A percentile compares a stretch with the other conserved stretches of the same genome.
These are phyloP conservation scores for Gryon sp. DNA, from an alignment of 1,140 invertebrate species.

Conservation along the genomic window DNA sequence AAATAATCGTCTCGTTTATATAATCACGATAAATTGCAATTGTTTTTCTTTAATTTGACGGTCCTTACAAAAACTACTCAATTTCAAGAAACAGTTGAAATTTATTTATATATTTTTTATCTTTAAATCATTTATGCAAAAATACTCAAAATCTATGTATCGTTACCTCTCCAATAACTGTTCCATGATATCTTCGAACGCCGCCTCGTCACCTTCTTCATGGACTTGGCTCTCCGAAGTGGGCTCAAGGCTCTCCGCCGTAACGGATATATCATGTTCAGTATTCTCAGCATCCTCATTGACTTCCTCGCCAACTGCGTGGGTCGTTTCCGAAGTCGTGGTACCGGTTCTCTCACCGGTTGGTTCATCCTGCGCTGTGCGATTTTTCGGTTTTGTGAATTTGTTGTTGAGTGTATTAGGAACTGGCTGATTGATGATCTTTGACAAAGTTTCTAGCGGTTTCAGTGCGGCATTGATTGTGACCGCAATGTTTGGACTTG, in stretches of 20 bases:
- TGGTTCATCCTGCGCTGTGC: slow-evolving; percentile 73
- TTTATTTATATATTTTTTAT: no score
- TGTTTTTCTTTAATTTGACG: no score
- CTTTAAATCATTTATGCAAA: no score
- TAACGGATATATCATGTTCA: slow-evolving; percentile 83
- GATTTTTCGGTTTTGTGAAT: slow-evolving; percentile 78
- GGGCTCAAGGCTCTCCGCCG: slow-evolving; percentile 81
- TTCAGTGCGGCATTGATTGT: slow-evolving; percentile 91
- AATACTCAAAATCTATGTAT: slow-evolving; percentile 11
- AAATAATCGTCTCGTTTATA: neutral
- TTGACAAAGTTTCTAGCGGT: slow-evolving; percentile 89
- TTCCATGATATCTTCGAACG: slow-evolving; percentile 86
- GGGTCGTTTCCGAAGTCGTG: slow-evolving; percentile 80
- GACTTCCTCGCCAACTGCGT: slow-evolving; percentile 83
- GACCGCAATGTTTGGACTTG: slow-evolving; percentile 88
- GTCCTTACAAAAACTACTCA: no score
- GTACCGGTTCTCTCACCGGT: slow-evolving; percentile 78
- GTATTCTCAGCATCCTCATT: slow-evolving; percentile 85
- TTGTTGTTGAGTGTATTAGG: slow-evolving; percentile 78
- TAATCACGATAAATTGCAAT: neutral
- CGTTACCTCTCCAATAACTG: slow-evolving; percentile 83
- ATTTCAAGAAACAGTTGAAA: no score
- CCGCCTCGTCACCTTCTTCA: slow-evolving; percentile 80
- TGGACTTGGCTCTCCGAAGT: slow-evolving; percentile 80
- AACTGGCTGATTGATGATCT: slow-evolving; percentile 87